Conservation (phyloP, 2,113 vertebrate species). For the Muntiacus reevesi region DNA sequence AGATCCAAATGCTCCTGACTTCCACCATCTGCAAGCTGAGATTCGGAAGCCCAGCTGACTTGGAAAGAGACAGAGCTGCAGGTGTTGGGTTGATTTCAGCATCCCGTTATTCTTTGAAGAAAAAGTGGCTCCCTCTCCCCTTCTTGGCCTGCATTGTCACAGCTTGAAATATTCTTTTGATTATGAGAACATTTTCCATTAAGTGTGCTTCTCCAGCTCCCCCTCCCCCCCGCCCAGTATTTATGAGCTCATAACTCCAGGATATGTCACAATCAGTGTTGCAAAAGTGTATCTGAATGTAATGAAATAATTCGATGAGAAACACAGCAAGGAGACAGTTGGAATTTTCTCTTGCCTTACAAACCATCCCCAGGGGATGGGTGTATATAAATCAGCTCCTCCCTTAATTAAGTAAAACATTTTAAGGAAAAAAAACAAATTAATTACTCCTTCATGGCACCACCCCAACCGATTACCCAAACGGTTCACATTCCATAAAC, state of each 20-base stretch:
- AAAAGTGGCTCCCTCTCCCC: neutral
- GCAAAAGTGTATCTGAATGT: constrained; percentile 62
- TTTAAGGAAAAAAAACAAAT: constrained; percentile 80
- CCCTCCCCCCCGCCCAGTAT: constrained; percentile 40
- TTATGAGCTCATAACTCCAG: constrained; percentile 80
- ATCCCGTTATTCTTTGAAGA: constrained; percentile 29
- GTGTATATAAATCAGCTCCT: constrained; percentile 81
- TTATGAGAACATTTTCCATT: constrained; percentile 73
- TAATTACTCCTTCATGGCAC: constrained; percentile 82
- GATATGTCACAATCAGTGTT: constrained; percentile 76
- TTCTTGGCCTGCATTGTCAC: constrained; percentile 59
- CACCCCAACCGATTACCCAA: constrained; percentile 78
- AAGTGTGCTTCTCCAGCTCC: constrained; percentile 61
- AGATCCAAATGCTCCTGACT: neutral
- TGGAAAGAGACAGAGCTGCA: neutral
- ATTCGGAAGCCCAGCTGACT: neutral
- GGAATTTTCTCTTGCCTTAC: constrained; percentile 62
- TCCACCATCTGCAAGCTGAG: neutral
- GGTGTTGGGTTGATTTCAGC: constrained; percentile 17
- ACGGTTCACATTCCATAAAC: constrained; percentile 74
- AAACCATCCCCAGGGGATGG: constrained; percentile 73
- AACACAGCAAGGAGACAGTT: constrained; percentile 64
- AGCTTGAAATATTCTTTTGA: constrained; percentile 75
- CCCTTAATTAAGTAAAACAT: constrained; percentile 86
- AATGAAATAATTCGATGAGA: constrained; percentile 77